Evolutionary conservation across 30 jellyfish, hydroid and myxozoan genomes (phyloP).

Genomic region (Chrysaora quinquecirrha): DNA sequence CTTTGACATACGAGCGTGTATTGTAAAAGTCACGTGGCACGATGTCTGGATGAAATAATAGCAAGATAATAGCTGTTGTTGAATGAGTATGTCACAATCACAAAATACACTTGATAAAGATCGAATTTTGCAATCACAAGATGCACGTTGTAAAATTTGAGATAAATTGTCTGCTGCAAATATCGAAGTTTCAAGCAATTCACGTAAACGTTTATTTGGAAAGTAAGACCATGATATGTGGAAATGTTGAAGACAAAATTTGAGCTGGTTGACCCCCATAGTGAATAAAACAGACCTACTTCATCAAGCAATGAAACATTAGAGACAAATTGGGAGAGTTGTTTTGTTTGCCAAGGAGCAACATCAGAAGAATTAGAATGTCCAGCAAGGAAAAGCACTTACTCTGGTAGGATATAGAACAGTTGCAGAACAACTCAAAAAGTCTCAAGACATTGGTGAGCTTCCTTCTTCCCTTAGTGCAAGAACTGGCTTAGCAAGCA

Average conservation of each 20-base stretch:
- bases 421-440: neutral
- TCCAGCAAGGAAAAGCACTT: too few species aligned
- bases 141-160: too few species aligned
- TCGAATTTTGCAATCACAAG: too few species aligned
- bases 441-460: neutral
- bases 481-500: neutral
- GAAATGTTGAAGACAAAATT: neutral
- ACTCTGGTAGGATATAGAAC: neutral
- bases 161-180: too few species aligned
- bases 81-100: too few species aligned
- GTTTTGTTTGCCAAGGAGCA: too few species aligned
- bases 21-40: neutral
- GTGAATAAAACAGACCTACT: neutral
- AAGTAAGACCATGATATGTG: conserved; percentile 18
- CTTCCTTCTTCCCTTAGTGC: neutral
- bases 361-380: too few species aligned
- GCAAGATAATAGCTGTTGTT: too few species aligned
- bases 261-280: conserved; percentile 24
- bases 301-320: too few species aligned
- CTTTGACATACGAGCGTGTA: conserved; percentile 2
- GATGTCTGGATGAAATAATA: neutral
- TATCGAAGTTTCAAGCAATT: too few species aligned
- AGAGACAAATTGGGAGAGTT: too few species aligned
- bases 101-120: too few species aligned
- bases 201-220: neutral